A percentile compares a stretch with the other conserved stretches of the same genome.
Evolutionary conservation across 2,888 invertebrate genomes (phyloP).

Genomic region (Brachynemurus nebulosus): DNA sequence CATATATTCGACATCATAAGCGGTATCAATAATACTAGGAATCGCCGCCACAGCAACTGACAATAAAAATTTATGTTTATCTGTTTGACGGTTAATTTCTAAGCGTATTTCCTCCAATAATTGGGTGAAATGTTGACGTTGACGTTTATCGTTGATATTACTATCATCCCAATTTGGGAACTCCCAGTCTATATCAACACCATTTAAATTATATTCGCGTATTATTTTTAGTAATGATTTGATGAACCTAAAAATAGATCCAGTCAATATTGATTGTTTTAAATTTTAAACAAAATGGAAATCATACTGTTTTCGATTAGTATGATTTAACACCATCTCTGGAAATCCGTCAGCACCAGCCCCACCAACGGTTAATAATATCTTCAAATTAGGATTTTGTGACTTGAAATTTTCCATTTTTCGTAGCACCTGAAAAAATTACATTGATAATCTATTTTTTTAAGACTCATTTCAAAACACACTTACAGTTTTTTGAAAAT

Average conservation of each 20-base stretch:
- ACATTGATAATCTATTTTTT: not conserved
- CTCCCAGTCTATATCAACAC: conserved; percentile 75
- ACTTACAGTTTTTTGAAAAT: conserved; percentile 23
- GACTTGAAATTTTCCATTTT: conserved; percentile 40
- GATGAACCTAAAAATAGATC: conserved; percentile 40
- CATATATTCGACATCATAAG: conserved; percentile 66
- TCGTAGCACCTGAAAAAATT: conserved; percentile 25
- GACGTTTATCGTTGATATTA: conserved; percentile 30
- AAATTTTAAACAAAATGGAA: not conserved
- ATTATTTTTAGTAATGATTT: conserved; percentile 36
- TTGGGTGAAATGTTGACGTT: conserved; percentile 60
- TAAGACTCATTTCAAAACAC: too few species aligned
- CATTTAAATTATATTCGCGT: conserved; percentile 44
- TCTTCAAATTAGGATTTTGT: conserved; percentile 49
- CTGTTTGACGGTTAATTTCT: conserved; percentile 42
- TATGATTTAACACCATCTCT: conserved; percentile 56
- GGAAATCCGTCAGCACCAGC: conserved; percentile 47
- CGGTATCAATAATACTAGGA: conserved; percentile 53
- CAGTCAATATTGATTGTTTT: not conserved
- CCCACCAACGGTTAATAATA: conserved; percentile 66
- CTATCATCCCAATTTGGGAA: conserved; percentile 56
- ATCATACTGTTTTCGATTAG: conserved; percentile 45
- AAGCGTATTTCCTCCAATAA: conserved; percentile 56
- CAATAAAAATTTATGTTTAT: conserved; percentile 44
- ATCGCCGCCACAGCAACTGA: conserved; percentile 72